Conservation (phyloP, 2,797 vertebrate species). For the Cynopterus sphinx region DNA sequence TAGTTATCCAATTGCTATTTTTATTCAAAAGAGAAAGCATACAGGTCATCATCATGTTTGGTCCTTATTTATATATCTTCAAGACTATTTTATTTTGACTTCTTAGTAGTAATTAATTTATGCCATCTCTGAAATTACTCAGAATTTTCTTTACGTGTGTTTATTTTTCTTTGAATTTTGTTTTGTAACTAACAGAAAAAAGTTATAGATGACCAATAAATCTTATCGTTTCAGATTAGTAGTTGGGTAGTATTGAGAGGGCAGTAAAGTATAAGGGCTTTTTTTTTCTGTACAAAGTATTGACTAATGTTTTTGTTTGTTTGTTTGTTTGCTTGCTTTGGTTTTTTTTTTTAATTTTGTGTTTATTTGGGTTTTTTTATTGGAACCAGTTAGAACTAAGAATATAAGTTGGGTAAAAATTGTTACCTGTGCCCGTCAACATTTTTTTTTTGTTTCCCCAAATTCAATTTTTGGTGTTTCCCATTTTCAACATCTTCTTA, state of each 20-base stretch:
- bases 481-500: background rate
- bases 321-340: no score
- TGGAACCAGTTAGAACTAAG: background rate
- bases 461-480: background rate
- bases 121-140: background rate
- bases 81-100: background rate
- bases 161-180: background rate
- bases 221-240: background rate
- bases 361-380: background rate
- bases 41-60: background rate
- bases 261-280: background rate
- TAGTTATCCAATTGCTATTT: background rate
- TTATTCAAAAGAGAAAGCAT: background rate
- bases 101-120: conserved; percentile 26
- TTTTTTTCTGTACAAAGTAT: background rate
- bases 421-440: background rate
- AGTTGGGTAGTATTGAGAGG: background rate
- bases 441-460: background rate
- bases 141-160: conserved; percentile 31
- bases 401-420: background rate
- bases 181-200: background rate
- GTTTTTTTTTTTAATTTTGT: no score
- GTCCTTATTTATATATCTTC: background rate
- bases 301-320: background rate
- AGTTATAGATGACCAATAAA: background rate